Conservation (phyloP, 1,140 invertebrate species). For the Zophobas atratus region DNA sequence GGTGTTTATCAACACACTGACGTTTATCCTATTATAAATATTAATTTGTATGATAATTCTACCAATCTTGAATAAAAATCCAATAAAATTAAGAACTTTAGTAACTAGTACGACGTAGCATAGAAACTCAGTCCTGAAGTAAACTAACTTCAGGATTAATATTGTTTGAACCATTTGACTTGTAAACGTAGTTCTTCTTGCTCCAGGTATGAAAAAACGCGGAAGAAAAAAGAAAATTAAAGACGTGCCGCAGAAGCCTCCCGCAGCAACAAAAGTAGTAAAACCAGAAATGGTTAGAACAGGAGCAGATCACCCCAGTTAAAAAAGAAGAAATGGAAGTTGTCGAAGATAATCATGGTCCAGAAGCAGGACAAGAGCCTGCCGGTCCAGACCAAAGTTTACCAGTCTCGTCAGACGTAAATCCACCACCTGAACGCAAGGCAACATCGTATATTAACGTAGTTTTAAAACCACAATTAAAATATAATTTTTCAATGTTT, state of each 20-base stretch:
- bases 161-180: background rate
- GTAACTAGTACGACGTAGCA: no score
- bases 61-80: no score
- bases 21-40: no score
- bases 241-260: conserved; percentile 52
- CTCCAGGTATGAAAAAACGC: conserved; percentile 60
- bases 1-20: no score
- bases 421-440: conserved; percentile 73
- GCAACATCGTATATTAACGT: conserved; percentile 74
- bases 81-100: no score
- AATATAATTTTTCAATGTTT: conserved; percentile 32
- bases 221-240: conserved; percentile 66
- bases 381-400: conserved; percentile 74
- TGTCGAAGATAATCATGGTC: conserved; percentile 69
- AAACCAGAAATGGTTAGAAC: conserved; percentile 61
- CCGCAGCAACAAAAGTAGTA: conserved; percentile 15
- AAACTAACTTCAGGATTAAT: no score
- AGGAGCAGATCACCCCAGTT: conserved; percentile 44
- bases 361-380: conserved; percentile 73
- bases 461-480: conserved; percentile 30
- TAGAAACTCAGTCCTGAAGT: no score
- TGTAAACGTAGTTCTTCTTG: background rate
- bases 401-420: conserved; percentile 70
- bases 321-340: conserved; percentile 67
- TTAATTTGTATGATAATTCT: no score